Evolutionary conservation across 1,140 invertebrate genomes (phyloP).

Genomic region (Brachionus asplanchnoidis): DNA sequence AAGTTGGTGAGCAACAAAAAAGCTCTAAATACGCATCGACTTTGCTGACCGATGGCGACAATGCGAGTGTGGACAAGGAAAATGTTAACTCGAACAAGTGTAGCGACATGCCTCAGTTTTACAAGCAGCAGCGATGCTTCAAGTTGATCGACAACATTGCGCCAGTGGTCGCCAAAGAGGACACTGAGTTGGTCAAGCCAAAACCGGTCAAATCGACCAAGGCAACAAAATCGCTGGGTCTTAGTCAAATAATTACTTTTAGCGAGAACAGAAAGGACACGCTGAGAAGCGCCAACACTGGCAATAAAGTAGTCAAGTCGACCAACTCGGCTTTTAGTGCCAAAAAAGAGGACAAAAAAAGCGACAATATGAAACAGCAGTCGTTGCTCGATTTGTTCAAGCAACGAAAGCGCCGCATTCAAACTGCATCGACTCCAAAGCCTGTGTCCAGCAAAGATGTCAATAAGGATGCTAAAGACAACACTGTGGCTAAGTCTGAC

Average conservation of each 20-base stretch:
- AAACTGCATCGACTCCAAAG: neutral
- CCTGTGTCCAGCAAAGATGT: neutral
- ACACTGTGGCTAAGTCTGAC: neutral
- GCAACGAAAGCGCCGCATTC: neutral
- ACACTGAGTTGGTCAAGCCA: neutral
- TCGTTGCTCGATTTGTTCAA: slow-evolving; percentile 33
- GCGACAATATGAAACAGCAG: slow-evolving; percentile 19
- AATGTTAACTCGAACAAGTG: neutral
- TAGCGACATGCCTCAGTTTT: slow-evolving; percentile 19
- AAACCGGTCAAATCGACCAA: slow-evolving; percentile 11
- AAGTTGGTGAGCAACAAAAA: neutral
- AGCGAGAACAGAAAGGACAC: slow-evolving; percentile 38
- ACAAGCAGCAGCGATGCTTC: slow-evolving; percentile 24
- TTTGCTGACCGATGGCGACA: neutral
- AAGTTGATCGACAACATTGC: slow-evolving; percentile 15
- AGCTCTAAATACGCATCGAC: neutral
- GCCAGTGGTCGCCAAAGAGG: neutral
- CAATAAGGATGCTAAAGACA: neutral
- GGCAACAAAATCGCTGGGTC: neutral
- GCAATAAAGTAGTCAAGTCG: neutral
- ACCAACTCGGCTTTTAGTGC: neutral
- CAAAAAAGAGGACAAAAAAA: neutral
- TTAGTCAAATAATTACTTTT: slow-evolving; percentile 32
- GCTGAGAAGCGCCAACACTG: neutral
- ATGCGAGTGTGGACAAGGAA: neutral